Percentiles rank a stretch among this genome's conserved stretches.
These are phyloP conservation scores for Leptoteleia sp. DNA, from an alignment of 1,140 invertebrate species.

Conservation along the genomic window DNA sequence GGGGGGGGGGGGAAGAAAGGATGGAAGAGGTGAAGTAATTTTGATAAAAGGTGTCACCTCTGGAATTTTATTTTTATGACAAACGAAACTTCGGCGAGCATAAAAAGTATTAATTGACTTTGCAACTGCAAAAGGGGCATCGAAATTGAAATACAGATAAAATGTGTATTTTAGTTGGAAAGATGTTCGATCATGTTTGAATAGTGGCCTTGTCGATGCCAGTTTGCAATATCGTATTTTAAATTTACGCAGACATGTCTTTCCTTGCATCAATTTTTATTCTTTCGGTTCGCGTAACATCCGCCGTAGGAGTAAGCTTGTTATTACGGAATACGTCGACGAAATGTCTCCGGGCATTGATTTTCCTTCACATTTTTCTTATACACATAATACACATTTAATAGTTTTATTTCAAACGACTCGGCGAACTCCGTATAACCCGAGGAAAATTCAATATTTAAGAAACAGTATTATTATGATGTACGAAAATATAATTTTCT, in stretches of 20 bases:
- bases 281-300: conserved; percentile 49
- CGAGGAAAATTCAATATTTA: conserved; percentile 47
- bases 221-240: conserved; percentile 34
- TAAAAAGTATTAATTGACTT: conserved; percentile 6
- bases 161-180: conserved; percentile 30
- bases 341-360: conserved; percentile 59
- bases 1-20: too few relatives aligned
- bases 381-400: conserved; percentile 52
- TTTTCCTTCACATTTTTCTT: conserved; percentile 53
- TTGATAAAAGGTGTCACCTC: too few relatives aligned
- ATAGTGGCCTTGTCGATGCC: conserved; percentile 23
- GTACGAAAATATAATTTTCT: conserved; percentile 47
- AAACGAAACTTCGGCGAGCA: background rate
- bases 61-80: background rate
- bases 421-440: conserved; percentile 22
- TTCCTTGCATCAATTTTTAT: conserved; percentile 52
- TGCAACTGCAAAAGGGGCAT: background rate
- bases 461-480: conserved; percentile 46
- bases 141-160: conserved; percentile 21
- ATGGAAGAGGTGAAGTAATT: too few relatives aligned
- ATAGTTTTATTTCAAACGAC: conserved; percentile 57
- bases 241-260: conserved; percentile 51
- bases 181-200: conserved; percentile 43
- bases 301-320: conserved; percentile 38
- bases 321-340: conserved; percentile 47